phyloP scores from a whole-genome alignment of 1,140 invertebrate genomes.

The Cataglyphis hispanica region DNA sequence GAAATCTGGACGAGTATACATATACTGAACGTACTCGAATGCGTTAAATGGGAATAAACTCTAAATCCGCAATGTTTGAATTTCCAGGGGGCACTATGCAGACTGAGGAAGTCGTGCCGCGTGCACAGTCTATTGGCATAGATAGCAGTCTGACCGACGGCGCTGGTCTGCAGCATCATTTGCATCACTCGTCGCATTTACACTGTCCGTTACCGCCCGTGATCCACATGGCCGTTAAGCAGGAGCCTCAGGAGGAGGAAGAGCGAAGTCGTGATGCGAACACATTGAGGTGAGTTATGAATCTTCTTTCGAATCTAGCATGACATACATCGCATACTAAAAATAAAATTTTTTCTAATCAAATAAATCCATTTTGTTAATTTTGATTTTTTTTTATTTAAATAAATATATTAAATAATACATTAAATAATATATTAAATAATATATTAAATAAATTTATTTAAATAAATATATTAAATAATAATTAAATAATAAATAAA shows the following conservation, averaged over 20 bases:
- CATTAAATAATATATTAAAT: too few relatives aligned
- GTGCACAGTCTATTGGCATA: slow-evolving; percentile 82
- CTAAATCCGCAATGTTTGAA: background rate
- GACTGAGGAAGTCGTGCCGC: slow-evolving; percentile 85
- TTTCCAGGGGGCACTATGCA: slow-evolving; percentile 86
- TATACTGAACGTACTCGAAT: background rate
- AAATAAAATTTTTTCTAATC: too few relatives aligned
- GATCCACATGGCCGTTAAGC: slow-evolving; percentile 85
- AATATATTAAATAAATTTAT: too few relatives aligned
- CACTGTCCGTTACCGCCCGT: slow-evolving; percentile 78
- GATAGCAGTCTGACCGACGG: slow-evolving; percentile 80
- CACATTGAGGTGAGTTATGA: slow-evolving; percentile 74
- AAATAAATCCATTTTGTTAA: too few relatives aligned
- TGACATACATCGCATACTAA: background rate
- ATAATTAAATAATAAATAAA: too few relatives aligned
- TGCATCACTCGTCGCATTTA: slow-evolving; percentile 78
- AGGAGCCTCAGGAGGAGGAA: slow-evolving; percentile 84
- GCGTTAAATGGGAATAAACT: background rate
- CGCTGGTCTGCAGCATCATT: slow-evolving; percentile 77
- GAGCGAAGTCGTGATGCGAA: slow-evolving; percentile 76
- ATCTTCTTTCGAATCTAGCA: background rate
- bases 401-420: too few relatives aligned
- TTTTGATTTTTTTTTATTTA: too few relatives aligned
- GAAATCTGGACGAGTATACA: background rate
- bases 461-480: too few relatives aligned